Base-by-base conservation (phyloP, 2,797 vertebrate species). In the Oceanodroma leucorhoa region DNA sequence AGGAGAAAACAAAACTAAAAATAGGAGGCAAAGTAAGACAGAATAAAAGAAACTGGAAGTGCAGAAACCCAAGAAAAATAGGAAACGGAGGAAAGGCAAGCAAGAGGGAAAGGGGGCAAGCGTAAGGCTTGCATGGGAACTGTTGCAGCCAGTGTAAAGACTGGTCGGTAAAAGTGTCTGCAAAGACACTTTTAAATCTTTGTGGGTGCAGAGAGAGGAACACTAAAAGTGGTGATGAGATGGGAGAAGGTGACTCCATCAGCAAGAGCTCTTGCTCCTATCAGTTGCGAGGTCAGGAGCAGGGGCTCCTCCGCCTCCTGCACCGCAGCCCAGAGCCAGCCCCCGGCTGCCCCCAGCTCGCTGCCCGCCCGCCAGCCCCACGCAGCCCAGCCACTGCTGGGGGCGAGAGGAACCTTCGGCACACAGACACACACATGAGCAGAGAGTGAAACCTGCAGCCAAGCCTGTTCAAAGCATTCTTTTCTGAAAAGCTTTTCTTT, bases 341-440 rank as follows among this genome's bases (percentile, higher is more conserved):
- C 48, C 10, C 20, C 1, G 0, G 26, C 34, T 36, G 1, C 26
- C 23, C n/a, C 14, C 30, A 36, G 19, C 8, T 75, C 26, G 2
- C 32, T 8, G 23, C 23, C 26, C 7, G 1, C 40, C 38, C 60
- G 16, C 16, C 53, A 51, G 45, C 43, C 32, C 41, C 34, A 38
- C 2, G 1, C 32, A 54, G 26, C 41, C 30, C n/a, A 58, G 38
- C 14, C 10, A 1, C n/a, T 75, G 57, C 41, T 23, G 21, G 19
- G 51, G 10, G 21, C 14, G 6, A 67, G 65, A 50, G 70, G 27
- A 90, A 21, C 5, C 45, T 57, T 22, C 30, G 14, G 18, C 54
- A 57, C 38, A 22, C 34, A 45, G 21, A 30, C 62, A 61, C 0
- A 1, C 30, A 21, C 19, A 19, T 0, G 0, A 40, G 24, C 45